Conservation (phyloP, 2,113 vertebrate genomes). For the Leptobrachium leishanense region DNA sequence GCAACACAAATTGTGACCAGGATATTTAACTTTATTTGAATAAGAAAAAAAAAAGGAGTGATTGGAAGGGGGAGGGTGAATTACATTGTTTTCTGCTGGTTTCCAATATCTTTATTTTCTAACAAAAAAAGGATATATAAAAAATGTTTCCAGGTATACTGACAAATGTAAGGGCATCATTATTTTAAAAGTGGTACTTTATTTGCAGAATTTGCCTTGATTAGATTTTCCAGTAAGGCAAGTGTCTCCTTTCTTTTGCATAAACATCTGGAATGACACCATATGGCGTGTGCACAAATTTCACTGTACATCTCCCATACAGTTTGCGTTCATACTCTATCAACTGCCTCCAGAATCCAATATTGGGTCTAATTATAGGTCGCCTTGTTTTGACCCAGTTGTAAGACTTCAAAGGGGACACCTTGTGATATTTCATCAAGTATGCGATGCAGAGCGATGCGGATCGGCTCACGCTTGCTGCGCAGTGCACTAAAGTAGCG, state of each 20-base stretch:
- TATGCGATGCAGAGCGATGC: constrained; percentile 95
- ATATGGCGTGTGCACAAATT: constrained; percentile 95
- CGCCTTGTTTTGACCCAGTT: constrained; percentile 93
- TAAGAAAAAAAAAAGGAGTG: too few relatives aligned
- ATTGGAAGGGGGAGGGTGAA: too few relatives aligned
- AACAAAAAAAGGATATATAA: too few relatives aligned
- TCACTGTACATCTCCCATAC: constrained; percentile 90
- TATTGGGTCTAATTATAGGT: constrained; percentile 90
- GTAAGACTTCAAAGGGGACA: constrained; percentile 88
- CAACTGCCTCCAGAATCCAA: constrained; percentile 96
- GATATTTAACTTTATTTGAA: too few relatives aligned
- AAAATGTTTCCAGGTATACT: too few relatives aligned
- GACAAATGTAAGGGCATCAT: too few relatives aligned
- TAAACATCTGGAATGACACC: constrained; percentile 92
- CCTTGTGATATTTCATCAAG: constrained; percentile 95
- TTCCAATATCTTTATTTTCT: too few relatives aligned
- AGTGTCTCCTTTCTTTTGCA: constrained; percentile 85
- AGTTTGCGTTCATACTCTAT: constrained; percentile 96
- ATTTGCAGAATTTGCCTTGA: too few relatives aligned
- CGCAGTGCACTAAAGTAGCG: constrained; percentile 90
- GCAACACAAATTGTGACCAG: too few relatives aligned
- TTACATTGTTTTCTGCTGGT: too few relatives aligned
- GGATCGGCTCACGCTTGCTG: constrained; percentile 90
- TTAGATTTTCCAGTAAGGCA: constrained; percentile 81
- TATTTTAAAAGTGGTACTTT: too few relatives aligned